A percentile compares a stretch with the other conserved stretches of the same genome.
phyloP scores from a whole-genome alignment of 1,140 invertebrate species.

The Scaptomyza hsui region DNA sequence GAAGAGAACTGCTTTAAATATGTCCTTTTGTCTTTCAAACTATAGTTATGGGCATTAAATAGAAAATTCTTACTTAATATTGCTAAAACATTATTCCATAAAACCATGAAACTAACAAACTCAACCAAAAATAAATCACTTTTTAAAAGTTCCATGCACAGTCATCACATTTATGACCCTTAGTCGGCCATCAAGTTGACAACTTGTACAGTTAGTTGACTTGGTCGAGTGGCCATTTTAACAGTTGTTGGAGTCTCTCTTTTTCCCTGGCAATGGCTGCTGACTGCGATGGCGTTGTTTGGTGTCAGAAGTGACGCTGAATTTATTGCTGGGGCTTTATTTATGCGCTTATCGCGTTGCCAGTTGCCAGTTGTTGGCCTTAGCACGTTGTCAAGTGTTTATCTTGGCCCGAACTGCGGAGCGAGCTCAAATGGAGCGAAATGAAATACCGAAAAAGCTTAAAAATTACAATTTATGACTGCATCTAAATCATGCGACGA shows the following conservation, averaged over 20 bases:
- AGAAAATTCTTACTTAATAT: too few relatives aligned
- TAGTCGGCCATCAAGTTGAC: slow-evolving; percentile 24
- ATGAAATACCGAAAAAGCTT: slow-evolving; percentile 79
- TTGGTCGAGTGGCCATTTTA: slow-evolving; percentile 1
- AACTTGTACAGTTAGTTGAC: slow-evolving; percentile 11
- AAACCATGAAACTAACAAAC: neutral
- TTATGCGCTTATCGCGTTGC: slow-evolving; percentile 73
- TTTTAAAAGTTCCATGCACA: slow-evolving; percentile 5
- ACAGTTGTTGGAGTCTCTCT: neutral
- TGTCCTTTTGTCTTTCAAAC: too few relatives aligned
- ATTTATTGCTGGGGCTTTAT: slow-evolving; percentile 71
- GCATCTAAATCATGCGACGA: slow-evolving; percentile 76
- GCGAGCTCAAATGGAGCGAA: slow-evolving; percentile 47
- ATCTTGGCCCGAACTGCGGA: slow-evolving; percentile 55
- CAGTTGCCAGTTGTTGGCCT: slow-evolving; percentile 56
- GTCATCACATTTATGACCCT: slow-evolving; percentile 16
- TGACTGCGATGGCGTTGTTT: slow-evolving; percentile 50
- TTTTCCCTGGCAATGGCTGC: neutral
- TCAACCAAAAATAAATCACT: neutral
- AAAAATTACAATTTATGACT: slow-evolving; percentile 77
- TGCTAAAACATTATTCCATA: too few relatives aligned
- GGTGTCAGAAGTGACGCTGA: slow-evolving; percentile 72
- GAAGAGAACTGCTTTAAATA: neutral
- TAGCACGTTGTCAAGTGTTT: slow-evolving; percentile 81
- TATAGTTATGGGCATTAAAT: too few relatives aligned